Conservation (phyloP, 2,797 vertebrate genomes). For the Bothrops alternatus region DNA sequence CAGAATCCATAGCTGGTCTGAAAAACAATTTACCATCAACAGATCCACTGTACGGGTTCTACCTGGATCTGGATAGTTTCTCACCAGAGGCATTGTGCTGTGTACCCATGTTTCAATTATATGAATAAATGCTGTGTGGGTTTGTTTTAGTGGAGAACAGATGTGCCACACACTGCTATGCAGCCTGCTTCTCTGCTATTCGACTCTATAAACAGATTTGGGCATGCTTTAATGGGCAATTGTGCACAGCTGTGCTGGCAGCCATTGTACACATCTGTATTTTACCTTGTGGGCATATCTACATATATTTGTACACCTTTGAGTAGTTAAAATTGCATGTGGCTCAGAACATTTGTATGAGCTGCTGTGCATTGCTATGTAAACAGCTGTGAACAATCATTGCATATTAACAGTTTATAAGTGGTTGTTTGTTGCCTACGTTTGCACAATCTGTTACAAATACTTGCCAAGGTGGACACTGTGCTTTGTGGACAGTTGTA, state of each 20-base stretch:
- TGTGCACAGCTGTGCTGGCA: background rate
- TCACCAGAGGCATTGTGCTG: background rate
- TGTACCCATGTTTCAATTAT: background rate
- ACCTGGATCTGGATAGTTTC: background rate
- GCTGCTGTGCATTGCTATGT: background rate
- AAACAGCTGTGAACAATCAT: background rate
- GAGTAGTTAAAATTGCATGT: background rate
- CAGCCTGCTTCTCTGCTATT: background rate
- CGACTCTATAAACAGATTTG: background rate
- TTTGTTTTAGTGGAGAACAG: background rate
- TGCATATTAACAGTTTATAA: background rate
- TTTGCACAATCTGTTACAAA: background rate
- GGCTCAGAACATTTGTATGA: background rate
- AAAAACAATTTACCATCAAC: background rate
- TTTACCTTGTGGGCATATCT: background rate
- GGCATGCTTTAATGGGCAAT: background rate
- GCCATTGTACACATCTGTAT: background rate
- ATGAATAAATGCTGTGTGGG: background rate
- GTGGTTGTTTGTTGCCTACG: background rate
- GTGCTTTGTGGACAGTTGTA: background rate
- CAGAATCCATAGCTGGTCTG: background rate
- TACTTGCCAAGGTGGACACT: background rate
- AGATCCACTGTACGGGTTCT: background rate
- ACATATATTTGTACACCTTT: background rate
- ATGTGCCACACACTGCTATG: background rate